Evolutionary conservation across 2,888 invertebrate genomes (phyloP), one percentile per base, ranked within the genome.

Genomic region (Gymnoscelis rufifasciata): DNA sequence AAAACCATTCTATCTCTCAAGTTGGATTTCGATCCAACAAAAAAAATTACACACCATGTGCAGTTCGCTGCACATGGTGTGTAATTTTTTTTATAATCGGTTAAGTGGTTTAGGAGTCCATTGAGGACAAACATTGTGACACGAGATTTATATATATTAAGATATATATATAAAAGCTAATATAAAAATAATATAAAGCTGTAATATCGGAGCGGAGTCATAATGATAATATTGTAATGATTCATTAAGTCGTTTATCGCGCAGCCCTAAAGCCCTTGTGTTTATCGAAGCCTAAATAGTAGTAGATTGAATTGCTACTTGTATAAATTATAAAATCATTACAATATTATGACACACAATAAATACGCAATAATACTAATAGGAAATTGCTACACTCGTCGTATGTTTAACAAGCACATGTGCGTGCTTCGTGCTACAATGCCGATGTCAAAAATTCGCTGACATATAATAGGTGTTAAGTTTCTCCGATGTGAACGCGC

Each of bases 391-490:
- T 29, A 43, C 27, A 24, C 12, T 40, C 11, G 13, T 40, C 24
- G 36, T 35, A 35, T 19, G 31, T 14, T 38, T 38, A 51, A 47
- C 38, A 49, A 48, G 49, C 49, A 36, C 47, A 57, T 5, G 19
- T 19, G 19, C 48, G 46, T 42, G 44, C 39, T 37, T 36, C 47
- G 53, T 51, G 51, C 52, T 56, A 54, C 42, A 55, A 43, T 33
- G 31, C 37, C 46, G 51, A 54, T 49, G 24, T 54, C 57, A 58
- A 50, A 54, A 66, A 66, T 66, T 66, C 66, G 66, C 66, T 62
- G 54, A 52, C 59, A 60, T 52, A 53, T 31, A 39, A 47, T 39
- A 3, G 23, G 31, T 51, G 39, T 49, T 36, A 44, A n/a, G 26
- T 30, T 27, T 15, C 38, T 41, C 41, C 43, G 54, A 43, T 57